These are phyloP conservation scores for Megalurothrips usitatus DNA, from an alignment of 2,888 invertebrate species.

Conservation along the genomic window DNA sequence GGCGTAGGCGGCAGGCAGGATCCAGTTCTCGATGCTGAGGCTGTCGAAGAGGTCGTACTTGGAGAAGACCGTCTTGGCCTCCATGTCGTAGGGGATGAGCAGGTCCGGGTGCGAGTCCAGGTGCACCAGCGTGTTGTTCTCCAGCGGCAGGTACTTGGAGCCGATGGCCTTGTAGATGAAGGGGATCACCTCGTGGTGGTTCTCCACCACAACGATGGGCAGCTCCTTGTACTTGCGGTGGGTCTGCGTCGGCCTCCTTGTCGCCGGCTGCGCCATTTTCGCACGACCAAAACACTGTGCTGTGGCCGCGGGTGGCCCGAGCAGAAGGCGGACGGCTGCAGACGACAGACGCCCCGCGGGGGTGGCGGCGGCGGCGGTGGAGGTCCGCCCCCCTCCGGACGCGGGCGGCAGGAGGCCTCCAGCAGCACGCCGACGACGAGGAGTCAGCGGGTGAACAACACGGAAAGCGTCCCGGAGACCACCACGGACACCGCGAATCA, in stretches of 20 bases:
- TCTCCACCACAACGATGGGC: constrained; percentile 72
- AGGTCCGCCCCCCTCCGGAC: too few species aligned
- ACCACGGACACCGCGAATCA: too few species aligned
- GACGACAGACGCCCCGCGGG: too few species aligned
- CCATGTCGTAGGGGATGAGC: constrained; percentile 72
- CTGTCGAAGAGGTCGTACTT: constrained; percentile 59
- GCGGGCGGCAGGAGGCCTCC: too few species aligned
- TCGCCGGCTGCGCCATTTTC: background rate
- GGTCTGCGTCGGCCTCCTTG: background rate
- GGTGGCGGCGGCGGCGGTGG: too few species aligned
- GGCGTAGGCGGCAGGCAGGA: constrained; percentile 78
- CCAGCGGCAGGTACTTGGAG: constrained; percentile 72
- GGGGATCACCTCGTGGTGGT: constrained; percentile 72
- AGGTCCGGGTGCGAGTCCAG: constrained; percentile 92
- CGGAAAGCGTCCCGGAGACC: too few species aligned
- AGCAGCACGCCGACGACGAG: too few species aligned
- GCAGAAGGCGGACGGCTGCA: background rate
- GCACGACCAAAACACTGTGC: background rate
- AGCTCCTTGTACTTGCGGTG: constrained; percentile 55
- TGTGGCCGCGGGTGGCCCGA: background rate
- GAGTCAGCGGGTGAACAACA: too few species aligned
- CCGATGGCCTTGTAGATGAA: constrained; percentile 75
- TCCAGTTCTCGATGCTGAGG: constrained; percentile 91
- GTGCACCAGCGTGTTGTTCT: constrained; percentile 71
- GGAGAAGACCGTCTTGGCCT: constrained; percentile 68